A percentile compares a stretch with the other conserved stretches of the same genome.
Conservation (phyloP, 2,113 vertebrate species). For the Dipodomys stephensi region DNA sequence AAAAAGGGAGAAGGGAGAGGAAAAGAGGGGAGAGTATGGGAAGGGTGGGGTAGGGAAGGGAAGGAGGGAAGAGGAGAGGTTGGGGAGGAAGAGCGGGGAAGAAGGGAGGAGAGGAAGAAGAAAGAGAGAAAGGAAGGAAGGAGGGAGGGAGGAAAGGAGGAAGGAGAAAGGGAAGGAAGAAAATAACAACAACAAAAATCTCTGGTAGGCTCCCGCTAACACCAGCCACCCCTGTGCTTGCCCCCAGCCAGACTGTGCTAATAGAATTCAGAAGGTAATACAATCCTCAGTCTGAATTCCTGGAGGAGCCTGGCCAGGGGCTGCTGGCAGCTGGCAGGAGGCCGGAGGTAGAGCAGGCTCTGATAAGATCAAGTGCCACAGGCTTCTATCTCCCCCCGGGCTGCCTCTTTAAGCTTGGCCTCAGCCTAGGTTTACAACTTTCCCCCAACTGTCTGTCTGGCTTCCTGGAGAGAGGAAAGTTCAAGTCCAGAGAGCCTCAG, state of each 20-base stretch:
- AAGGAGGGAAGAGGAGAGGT: too few species aligned
- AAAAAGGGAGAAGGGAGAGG: too few species aligned
- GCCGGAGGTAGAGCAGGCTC: conserved; percentile 25
- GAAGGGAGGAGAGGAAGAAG: neutral
- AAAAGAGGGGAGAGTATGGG: too few species aligned
- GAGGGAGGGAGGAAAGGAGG: too few species aligned
- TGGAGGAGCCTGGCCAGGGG: conserved; percentile 66
- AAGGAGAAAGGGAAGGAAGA: too few species aligned
- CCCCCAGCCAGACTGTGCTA: conserved; percentile 15
- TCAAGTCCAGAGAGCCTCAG: conserved; percentile 37
- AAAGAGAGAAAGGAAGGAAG: too few species aligned
- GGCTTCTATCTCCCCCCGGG: neutral
- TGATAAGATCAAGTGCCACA: conserved; percentile 70
- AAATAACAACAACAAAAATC: neutral
- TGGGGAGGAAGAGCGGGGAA: too few species aligned
- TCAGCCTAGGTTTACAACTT: neutral
- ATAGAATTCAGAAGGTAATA: conserved; percentile 73
- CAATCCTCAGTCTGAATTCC: conserved; percentile 65
- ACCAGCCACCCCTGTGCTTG: neutral
- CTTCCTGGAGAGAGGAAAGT: conserved; percentile 58
- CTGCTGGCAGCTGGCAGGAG: conserved; percentile 51
- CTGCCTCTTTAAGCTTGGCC: conserved; percentile 37
- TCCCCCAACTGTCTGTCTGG: conserved; percentile 20
- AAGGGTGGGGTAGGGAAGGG: too few species aligned
- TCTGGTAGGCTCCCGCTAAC: neutral